Base-by-base conservation (phyloP, 2,888 invertebrate genomes). In the Morinoia aosen region DNA sequence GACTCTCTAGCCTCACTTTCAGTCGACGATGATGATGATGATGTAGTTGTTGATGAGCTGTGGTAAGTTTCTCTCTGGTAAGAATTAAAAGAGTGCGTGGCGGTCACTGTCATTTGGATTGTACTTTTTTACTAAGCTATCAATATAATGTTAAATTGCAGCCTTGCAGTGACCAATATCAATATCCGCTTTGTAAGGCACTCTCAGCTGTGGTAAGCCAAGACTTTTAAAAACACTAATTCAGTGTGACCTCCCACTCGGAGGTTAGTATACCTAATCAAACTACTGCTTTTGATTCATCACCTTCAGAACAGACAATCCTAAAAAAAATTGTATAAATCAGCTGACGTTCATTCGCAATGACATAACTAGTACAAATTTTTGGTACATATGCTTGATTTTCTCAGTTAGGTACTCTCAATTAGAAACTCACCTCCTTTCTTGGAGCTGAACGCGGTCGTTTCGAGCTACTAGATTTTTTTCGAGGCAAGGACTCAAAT, bases 391-490 rank as follows among this genome's bases (percentile, higher is more conserved):
- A 0, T 76, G 16, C 76, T 10, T 0, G 16, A 25, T 33, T 3
- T 16, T 33, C 76, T 76, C 0, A 76, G n/a, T n/a, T 76, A 12
- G 25, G 2, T 76, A 33, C 76, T 0, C 33, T 76, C 10, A 76
- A 76, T 33, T 19, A 33, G 19, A 76, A 16, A 76, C 95, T 64
- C 39, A 95, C 95, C 33, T 94, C 58, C 48, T 61, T 95, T 40
- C 64, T 61, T 40, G 95, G 95, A 48, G 95, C 95, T 58, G 95
- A 95, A 48, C 64, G 95, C 56, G 95, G 95, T 64, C 95, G 19
- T 33, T 95, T 64, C 40, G 90, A 93, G 33, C 25, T 48, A 33
- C 57, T 48, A 16, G 90, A 90, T 90, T 90, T 90, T 19, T 90
- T 90, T 40, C 90, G 39, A 39, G 48, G 90, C 90, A 48, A 40